Evolutionary conservation across 2,888 invertebrate genomes (phyloP).

Genomic region (Latrodectus elegans): DNA sequence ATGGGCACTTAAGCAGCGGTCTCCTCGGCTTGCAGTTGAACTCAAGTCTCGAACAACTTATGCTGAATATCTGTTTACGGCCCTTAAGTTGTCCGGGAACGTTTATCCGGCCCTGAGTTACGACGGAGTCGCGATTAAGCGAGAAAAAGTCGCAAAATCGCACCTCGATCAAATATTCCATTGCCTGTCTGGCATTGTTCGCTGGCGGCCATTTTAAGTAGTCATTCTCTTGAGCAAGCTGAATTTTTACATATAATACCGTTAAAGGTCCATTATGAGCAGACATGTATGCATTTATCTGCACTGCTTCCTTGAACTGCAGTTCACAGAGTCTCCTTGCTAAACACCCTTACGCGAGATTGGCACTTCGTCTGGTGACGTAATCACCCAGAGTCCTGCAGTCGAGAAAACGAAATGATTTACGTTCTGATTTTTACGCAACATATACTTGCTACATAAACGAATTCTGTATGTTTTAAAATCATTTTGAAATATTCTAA

Average conservation of each 20-base stretch:
- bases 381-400: too few relatives aligned
- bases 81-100: conserved; percentile 35
- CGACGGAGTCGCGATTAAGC: conserved; percentile 35
- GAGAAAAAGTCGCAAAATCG: conserved; percentile 55
- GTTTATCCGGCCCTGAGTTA: conserved; percentile 62
- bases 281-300: conserved; percentile 16
- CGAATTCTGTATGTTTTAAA: too few relatives aligned
- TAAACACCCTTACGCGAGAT: conserved; percentile 32
- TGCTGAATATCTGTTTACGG: conserved; percentile 65
- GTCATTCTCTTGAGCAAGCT: conserved; percentile 29
- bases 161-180: conserved; percentile 24
- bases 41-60: conserved; percentile 25
- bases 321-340: conserved; percentile 52
- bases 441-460: too few relatives aligned
- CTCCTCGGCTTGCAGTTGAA: conserved; percentile 19
- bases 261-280: conserved; percentile 40
- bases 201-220: conserved; percentile 37
- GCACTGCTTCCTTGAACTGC: conserved; percentile 9
- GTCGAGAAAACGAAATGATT: too few relatives aligned
- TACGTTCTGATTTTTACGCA: too few relatives aligned
- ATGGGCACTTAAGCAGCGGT: conserved; percentile 23
- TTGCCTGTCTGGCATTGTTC: conserved; percentile 42
- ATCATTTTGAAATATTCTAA: too few relatives aligned
- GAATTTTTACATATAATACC: conserved; percentile 63
- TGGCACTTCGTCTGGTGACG: too few relatives aligned